A percentile compares a stretch with the other conserved stretches of the same genome.
phyloP scores from a whole-genome alignment of 2,113 vertebrate species.

The Rhadina sibilatrix region DNA sequence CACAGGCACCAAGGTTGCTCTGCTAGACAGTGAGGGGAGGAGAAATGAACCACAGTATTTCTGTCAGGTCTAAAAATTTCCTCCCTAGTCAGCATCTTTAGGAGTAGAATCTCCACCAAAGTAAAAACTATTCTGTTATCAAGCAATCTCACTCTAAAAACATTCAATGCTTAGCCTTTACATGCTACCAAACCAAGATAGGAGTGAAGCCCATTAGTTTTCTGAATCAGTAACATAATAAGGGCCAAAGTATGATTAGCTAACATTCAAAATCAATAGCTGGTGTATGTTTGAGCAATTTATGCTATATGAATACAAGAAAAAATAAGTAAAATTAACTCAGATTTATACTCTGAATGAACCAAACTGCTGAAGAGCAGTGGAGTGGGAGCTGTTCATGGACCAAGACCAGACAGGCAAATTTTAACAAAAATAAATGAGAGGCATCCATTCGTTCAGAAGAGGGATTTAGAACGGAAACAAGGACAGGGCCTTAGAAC shows the following conservation, averaged over 20 bases:
- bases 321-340: background rate
- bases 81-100: background rate
- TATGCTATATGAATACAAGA: background rate
- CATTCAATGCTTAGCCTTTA: background rate
- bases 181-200: background rate
- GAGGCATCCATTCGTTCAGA: background rate
- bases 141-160: background rate
- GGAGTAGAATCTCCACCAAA: background rate
- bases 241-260: background rate
- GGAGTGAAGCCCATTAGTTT: background rate
- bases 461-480: background rate
- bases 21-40: too few relatives aligned
- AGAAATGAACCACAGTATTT: background rate
- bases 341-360: background rate
- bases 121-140: background rate
- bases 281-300: background rate
- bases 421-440: background rate
- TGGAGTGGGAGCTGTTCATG: rapidly evolving
- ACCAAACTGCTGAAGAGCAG: background rate
- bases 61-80: background rate
- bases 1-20: background rate
- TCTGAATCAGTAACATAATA: background rate
- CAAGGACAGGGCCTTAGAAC: background rate
- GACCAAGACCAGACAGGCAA: background rate
- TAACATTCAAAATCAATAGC: background rate